Conservation (phyloP, 2,888 invertebrate species). For the Capitulum mitella region DNA sequence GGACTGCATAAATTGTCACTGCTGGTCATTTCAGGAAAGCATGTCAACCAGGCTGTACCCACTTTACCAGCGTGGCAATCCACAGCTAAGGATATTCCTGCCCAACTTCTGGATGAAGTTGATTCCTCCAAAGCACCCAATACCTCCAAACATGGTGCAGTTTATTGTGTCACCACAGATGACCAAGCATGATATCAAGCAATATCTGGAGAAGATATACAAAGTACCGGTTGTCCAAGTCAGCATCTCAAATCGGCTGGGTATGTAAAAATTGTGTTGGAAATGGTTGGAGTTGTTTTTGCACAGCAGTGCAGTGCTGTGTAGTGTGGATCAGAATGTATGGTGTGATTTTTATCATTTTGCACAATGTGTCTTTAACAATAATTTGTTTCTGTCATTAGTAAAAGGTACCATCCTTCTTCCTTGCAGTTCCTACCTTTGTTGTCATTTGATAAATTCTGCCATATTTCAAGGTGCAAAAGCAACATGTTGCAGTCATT, state of each 20-base stretch:
- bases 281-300: no score
- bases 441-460: no score
- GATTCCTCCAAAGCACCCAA: conserved; percentile 56
- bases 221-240: conserved; percentile 71
- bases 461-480: no score
- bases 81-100: conserved; percentile 84
- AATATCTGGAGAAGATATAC: conserved; percentile 94
- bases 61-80: conserved; percentile 80
- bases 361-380: no score
- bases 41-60: conserved; percentile 56
- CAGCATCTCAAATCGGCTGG: conserved; percentile 63
- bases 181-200: conserved; percentile 80
- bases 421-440: no score
- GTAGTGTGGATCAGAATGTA: conserved; percentile 2
- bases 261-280: conserved; percentile 43
- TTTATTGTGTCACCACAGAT: conserved; percentile 91
- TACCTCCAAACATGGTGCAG: conserved; percentile 71
- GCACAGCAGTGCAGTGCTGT: neutral
- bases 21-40: neutral
- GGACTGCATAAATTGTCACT: no score
- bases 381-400: no score
- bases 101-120: conserved; percentile 98
- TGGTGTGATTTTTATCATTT: no score
- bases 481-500: no score
- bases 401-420: no score